Evolutionary conservation across 2,113 vertebrate genomes (phyloP).

Genomic region (Oceanodroma tethys): DNA sequence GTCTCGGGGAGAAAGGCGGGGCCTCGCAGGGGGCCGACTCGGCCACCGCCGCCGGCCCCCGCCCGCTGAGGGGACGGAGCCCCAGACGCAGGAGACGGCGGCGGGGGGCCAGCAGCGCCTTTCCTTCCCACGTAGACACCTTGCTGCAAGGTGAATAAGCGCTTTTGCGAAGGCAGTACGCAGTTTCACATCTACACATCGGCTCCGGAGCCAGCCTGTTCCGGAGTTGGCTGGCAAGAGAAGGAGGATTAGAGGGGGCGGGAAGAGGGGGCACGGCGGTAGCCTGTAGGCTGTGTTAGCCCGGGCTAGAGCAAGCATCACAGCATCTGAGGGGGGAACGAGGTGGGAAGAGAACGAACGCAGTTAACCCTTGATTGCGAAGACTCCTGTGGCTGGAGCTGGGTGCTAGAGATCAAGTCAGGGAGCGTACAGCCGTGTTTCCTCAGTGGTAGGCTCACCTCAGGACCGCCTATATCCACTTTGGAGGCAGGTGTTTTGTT

Average conservation of each 20-base stretch:
- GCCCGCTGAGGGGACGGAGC: not conserved
- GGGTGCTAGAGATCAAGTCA: accelerated
- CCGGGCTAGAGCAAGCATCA: accelerated
- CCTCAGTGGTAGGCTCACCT: not conserved
- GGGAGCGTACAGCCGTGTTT: accelerated
- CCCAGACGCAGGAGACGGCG: not conserved
- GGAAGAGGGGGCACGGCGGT: too few relatives aligned
- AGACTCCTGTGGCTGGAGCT: accelerated
- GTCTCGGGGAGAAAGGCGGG: not conserved
- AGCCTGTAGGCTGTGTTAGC: accelerated
- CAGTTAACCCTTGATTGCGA: accelerated
- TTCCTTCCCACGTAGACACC: accelerated
- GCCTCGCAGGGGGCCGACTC: not conserved
- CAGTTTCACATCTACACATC: accelerated
- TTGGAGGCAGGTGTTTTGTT: accelerated
- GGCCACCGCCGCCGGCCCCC: not conserved
- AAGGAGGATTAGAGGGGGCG: not conserved
- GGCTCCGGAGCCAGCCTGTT: not conserved
- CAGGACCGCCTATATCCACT: accelerated
- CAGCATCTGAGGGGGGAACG: accelerated
- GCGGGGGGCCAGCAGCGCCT: accelerated
- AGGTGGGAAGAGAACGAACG: accelerated
- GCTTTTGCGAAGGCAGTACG: accelerated
- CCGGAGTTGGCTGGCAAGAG: not conserved
- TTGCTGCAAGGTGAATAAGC: too few relatives aligned